Evolutionary conservation across 2,888 invertebrate species (phyloP).

Genomic region (Drosophila affinis): DNA sequence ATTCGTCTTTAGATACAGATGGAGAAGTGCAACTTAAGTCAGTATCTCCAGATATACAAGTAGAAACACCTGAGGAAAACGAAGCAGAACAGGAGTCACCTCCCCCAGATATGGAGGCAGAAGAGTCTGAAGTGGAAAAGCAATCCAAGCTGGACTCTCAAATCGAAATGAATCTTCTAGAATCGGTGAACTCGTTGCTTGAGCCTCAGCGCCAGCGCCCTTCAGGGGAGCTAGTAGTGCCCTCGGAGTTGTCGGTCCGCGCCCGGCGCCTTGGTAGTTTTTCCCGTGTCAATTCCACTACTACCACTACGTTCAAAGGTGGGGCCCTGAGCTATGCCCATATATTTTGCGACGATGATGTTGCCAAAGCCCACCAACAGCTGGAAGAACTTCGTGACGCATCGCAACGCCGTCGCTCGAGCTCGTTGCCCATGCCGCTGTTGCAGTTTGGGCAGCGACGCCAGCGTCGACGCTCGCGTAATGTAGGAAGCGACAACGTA

Average conservation of each 20-base stretch:
- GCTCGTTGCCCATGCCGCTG: background rate
- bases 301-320: background rate
- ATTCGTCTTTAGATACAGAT: background rate
- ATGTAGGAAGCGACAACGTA: constrained; percentile 10
- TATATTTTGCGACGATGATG: constrained; percentile 33
- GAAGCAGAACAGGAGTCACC: background rate
- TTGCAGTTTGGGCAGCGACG: constrained; percentile 2
- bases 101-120: background rate
- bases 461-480: constrained; percentile 25
- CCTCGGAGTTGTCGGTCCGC: background rate
- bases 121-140: background rate
- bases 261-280: constrained; percentile 13
- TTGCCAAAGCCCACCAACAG: constrained; percentile 42
- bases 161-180: background rate
- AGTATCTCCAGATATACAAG: background rate
- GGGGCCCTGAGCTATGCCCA: background rate
- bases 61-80: background rate
- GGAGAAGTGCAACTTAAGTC: background rate
- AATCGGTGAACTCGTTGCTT: background rate
- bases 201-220: constrained; percentile 1
- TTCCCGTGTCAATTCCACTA: background rate
- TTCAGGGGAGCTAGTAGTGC: constrained; percentile 1
- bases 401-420: constrained; percentile 21
- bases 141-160: no score
- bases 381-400: constrained; percentile 35